Evolutionary conservation across 2,797 vertebrate genomes (phyloP), one percentile per base, ranked within the genome.

Genomic region (Scolopax rusticola): DNA sequence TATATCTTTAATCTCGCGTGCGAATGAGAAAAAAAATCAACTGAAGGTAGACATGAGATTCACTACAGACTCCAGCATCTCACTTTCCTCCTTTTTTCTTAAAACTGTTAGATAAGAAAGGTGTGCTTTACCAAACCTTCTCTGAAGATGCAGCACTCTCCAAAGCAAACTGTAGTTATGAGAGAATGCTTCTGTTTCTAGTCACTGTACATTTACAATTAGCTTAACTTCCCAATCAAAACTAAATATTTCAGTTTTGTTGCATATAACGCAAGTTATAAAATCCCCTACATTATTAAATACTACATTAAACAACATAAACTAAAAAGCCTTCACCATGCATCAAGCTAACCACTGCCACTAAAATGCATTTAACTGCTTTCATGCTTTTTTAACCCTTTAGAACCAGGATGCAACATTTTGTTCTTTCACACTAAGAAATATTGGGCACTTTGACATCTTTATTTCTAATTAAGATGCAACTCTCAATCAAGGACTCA

Each of bases 331-430:
- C 96, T 98, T 97, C 96, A 98, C 95, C 98, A 98, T 98, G 98
- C 98, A 98, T 97, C 97, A 98, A 96, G 92, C 94, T 97, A 98
- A 97, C 63, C 97, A 96, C 93, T 98, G 98, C 97, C 97, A 97
- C 96, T 97, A 97, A 96, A 98, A 98, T 61, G 97, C 98, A 98
- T 95, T 98, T 96, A 97, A 94, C 97, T 97, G 97, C 95, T 98
- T 96, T 98, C 98, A 98, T 98, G 98, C 98, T 97, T 96, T 95
- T 97, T 98, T 98, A 98, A 98, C 98, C 98, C 98, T 98, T 98
- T 98, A 98, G 98, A 98, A 96, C 97, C 98, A 96, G 15, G 61
- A 95, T 73, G 67, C 63, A 90, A 82, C 67, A 84, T 95, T 94
- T 94, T 65, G n/a, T 84, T 93, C 73, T 87, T 93, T 89, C 87